A percentile compares a stretch with the other conserved stretches of the same genome.
These are phyloP conservation scores for Mormyrus proboscirostris DNA, from an alignment of 2,797 vertebrate genomes.

Conservation along the genomic window DNA sequence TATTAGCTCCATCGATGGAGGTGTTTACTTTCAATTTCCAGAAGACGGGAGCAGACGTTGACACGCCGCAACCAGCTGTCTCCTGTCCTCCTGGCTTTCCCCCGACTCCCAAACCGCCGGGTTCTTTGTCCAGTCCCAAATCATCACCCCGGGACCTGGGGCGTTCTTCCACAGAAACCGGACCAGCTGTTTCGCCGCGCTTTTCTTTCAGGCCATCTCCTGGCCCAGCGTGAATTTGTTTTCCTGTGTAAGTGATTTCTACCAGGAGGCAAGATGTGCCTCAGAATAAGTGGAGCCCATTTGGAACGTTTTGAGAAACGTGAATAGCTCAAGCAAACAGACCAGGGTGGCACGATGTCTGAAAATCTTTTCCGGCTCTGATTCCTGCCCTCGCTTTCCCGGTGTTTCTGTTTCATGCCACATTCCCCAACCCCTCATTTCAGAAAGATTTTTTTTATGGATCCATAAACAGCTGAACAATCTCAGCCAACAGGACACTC, in stretches of 20 bases:
- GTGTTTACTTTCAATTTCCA: neutral
- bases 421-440: neutral
- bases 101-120: constrained; percentile 9
- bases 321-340: neutral
- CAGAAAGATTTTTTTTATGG: neutral
- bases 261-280: constrained; percentile 20
- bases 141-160: constrained; percentile 13
- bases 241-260: constrained; percentile 26
- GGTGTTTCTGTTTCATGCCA: neutral
- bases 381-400: neutral
- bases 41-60: neutral
- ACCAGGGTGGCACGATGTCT: neutral
- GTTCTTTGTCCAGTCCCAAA: constrained; percentile 13
- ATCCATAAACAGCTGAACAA: neutral
- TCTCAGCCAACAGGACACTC: neutral
- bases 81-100: constrained; percentile 20
- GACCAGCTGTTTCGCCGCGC: constrained; percentile 1
- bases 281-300: constrained; percentile 25
- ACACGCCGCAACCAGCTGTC: constrained; percentile 14
- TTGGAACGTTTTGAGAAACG: neutral
- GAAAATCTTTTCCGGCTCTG: neutral
- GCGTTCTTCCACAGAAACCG: constrained; percentile 23
- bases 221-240: constrained; percentile 28
- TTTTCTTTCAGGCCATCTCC: constrained; percentile 20
- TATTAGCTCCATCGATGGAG: neutral